Percentiles rank a stretch among this genome's conserved stretches.
Evolutionary conservation across 2,113 vertebrate species (phyloP).

Genomic region (Burhinus bistriatus): DNA sequence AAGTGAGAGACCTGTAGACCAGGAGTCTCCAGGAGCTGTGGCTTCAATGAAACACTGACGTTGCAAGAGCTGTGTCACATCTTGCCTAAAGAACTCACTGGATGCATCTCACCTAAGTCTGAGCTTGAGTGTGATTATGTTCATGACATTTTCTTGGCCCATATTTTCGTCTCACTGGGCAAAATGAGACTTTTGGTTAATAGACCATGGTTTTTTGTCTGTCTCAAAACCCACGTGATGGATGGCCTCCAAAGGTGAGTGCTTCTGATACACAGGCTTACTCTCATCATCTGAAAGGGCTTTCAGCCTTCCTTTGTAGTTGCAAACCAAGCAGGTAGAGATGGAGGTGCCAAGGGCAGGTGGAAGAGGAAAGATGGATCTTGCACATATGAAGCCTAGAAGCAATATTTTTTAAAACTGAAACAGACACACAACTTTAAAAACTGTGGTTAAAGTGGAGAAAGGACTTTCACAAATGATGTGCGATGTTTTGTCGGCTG

Average conservation of each 20-base stretch:
- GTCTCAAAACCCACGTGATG: background rate
- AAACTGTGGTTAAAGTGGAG: background rate
- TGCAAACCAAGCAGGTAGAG: background rate
- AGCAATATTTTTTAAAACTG: background rate
- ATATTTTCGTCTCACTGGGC: background rate
- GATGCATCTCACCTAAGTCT: background rate
- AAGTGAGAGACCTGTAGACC: background rate
- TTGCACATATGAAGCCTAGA: background rate
- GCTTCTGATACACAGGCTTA: background rate
- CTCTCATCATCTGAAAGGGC: background rate
- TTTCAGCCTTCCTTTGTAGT: background rate
- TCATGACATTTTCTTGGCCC: background rate
- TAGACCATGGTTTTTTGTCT: background rate
- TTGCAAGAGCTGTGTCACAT: background rate
- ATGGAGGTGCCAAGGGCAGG: background rate
- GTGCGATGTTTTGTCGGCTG: background rate
- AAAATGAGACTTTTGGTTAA: background rate
- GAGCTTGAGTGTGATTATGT: background rate
- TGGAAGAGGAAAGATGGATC: background rate
- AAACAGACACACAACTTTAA: background rate
- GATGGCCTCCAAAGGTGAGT: background rate
- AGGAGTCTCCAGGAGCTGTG: background rate
- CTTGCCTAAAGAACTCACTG: background rate
- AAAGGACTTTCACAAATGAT: background rate
- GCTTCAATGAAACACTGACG: background rate